These are phyloP conservation scores for Polyommatus iphigenia DNA, from an alignment of 2,888 invertebrate species.

Conservation along the genomic window DNA sequence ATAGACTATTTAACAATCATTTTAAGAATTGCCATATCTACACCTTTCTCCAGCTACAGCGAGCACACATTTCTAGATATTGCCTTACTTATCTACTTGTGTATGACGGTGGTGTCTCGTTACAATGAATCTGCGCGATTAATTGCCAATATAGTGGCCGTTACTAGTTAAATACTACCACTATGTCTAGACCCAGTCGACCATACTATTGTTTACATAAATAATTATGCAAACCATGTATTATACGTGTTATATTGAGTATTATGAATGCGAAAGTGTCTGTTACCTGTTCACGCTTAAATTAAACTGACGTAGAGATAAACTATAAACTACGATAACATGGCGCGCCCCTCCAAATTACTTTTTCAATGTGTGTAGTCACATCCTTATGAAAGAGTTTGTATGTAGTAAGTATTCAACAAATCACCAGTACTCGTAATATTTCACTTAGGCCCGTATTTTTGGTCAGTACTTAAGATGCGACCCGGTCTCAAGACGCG, in stretches of 20 bases:
- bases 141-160: background rate
- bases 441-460: no score
- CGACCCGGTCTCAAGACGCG: no score
- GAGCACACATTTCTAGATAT: slow-evolving; percentile 43
- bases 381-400: no score
- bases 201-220: slow-evolving; percentile 1
- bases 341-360: no score
- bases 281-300: background rate
- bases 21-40: background rate
- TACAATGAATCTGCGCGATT: background rate
- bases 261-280: background rate
- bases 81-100: slow-evolving; percentile 51
- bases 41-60: background rate
- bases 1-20: background rate
- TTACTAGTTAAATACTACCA: background rate
- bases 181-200: background rate
- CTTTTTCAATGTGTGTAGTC: no score
- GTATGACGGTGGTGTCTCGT: slow-evolving; percentile 44
- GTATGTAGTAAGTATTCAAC: no score
- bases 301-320: no score
- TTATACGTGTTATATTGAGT: background rate
- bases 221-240: background rate
- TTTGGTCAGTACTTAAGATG: no score
- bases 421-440: no score
- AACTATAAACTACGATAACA: no score